Evolutionary conservation across 2,888 invertebrate species (phyloP).

Genomic region (Bembecia ichneumoniformis): DNA sequence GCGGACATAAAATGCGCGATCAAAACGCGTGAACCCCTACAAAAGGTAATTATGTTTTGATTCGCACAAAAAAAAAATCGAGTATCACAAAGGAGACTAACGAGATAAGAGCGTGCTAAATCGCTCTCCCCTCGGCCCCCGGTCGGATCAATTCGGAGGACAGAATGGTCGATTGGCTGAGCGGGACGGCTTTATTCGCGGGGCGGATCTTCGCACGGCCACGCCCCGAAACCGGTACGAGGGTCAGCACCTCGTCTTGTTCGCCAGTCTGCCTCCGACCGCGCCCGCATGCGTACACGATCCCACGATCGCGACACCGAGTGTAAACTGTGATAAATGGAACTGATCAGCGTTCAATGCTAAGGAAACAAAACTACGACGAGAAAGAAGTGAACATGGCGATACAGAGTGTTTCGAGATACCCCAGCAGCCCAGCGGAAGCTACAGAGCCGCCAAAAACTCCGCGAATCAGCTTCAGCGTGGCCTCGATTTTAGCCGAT

Average conservation of each 20-base stretch:
- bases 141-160: constrained; percentile 58
- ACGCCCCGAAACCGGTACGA: constrained; percentile 32
- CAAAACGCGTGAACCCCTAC: constrained; percentile 70
- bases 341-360: constrained; percentile 73
- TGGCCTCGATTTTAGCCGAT: constrained; percentile 88
- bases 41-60: constrained; percentile 74
- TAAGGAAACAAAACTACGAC: constrained; percentile 73
- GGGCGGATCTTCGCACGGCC: constrained; percentile 16
- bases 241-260: constrained; percentile 28
- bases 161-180: constrained; percentile 63
- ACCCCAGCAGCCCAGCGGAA: constrained; percentile 76
- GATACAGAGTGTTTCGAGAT: constrained; percentile 77
- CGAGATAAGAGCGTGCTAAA: constrained; percentile 74
- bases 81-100: constrained; percentile 72
- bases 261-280: constrained; percentile 63
- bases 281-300: constrained; percentile 70
- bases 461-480: constrained; percentile 86
- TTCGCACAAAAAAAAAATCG: constrained; percentile 65
- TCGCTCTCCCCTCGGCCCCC: constrained; percentile 58
- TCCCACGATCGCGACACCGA: constrained; percentile 42
- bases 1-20: constrained; percentile 65
- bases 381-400: constrained; percentile 76
- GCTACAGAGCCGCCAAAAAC: constrained; percentile 75
- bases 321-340: constrained; percentile 64
- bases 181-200: constrained; percentile 35